These are phyloP conservation scores for Sebastes fasciatus DNA, from an alignment of 2,113 vertebrate genomes.

Conservation along the genomic window DNA sequence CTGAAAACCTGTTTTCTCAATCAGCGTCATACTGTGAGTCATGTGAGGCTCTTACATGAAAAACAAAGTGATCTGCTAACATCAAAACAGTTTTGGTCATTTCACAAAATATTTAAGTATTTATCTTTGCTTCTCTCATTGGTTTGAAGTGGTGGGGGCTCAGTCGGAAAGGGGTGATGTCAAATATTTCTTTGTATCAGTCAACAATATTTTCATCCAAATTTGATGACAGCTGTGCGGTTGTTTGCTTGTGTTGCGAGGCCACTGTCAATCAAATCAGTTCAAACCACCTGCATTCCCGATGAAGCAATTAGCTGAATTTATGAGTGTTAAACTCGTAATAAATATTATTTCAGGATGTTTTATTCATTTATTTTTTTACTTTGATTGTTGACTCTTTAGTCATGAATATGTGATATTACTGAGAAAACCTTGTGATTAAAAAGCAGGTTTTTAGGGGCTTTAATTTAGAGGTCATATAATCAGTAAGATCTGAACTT, in stretches of 20 bases:
- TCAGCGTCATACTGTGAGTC: too few relatives aligned
- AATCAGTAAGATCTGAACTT: too few relatives aligned
- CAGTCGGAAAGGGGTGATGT: too few relatives aligned
- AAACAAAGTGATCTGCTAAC: too few relatives aligned
- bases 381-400: neutral
- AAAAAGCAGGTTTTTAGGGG: neutral
- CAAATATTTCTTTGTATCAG: neutral
- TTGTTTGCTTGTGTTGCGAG: neutral
- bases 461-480: too few relatives aligned
- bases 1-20: too few relatives aligned
- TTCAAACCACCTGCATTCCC: neutral
- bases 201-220: constrained; percentile 2
- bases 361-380: neutral
- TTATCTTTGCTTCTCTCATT: neutral
- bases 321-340: neutral
- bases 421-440: neutral
- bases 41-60: too few relatives aligned
- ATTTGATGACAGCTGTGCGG: neutral
- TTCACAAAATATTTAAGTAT: neutral
- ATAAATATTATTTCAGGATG: neutral
- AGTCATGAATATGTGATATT: neutral
- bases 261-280: too few relatives aligned
- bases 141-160: too few relatives aligned
- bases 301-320: neutral
- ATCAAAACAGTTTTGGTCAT: neutral